Percentiles rank a stretch among this genome's conserved stretches.
Evolutionary conservation across 2,888 invertebrate species (phyloP).

Genomic region (Drosophila lutescens): DNA sequence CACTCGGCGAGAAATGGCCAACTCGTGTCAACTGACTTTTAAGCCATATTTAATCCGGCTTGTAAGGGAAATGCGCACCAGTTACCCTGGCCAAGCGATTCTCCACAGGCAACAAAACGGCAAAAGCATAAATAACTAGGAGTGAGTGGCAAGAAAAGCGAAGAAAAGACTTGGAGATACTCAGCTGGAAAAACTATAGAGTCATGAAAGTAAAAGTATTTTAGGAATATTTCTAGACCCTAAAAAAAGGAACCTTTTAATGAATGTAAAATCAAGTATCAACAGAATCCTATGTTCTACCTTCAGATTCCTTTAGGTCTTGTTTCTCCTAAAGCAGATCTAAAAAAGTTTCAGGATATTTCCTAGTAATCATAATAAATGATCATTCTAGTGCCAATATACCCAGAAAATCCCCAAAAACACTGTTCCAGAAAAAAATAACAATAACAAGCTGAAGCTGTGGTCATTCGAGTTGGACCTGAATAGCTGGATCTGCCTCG

Average conservation of each 20-base stretch:
- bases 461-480: constrained; percentile 6
- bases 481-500: constrained; percentile 13
- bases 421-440: constrained; percentile 13
- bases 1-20: constrained; percentile 68
- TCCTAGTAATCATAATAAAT: no score
- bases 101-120: constrained; percentile 25
- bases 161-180: background rate
- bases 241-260: no score
- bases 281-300: no score
- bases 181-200: background rate
- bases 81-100: constrained; percentile 24
- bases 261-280: no score
- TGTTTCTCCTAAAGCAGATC: no score
- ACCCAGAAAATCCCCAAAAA: background rate
- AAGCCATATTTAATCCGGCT: constrained; percentile 76
- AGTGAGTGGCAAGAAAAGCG: background rate
- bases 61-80: constrained; percentile 65
- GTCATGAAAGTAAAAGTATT: background rate
- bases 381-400: background rate
- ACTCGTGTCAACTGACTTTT: constrained; percentile 78
- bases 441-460: constrained; percentile 51
- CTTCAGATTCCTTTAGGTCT: no score
- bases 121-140: constrained; percentile 34
- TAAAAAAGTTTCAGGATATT: no score
- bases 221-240: no score